Evolutionary conservation across 2,797 vertebrate genomes (phyloP), one percentile per base, ranked within the genome.

Genomic region (Menidia menidia): DNA sequence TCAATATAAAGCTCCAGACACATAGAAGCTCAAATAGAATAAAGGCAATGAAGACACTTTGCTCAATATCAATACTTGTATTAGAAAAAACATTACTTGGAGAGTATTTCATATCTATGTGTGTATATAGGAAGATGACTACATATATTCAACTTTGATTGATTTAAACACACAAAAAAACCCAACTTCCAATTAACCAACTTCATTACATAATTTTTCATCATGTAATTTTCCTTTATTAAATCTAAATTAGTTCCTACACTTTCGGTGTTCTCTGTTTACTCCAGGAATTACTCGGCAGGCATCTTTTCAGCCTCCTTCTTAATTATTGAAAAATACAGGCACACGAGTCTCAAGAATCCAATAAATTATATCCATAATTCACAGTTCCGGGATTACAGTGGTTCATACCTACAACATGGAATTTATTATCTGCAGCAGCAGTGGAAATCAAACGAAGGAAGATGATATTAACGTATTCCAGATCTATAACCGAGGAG

Each of bases 291-390:
- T 80, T 87, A 76, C 41, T 14, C 57, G 68, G 59, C 76, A 88
- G 79, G 64, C 82, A 67, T 87, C 42, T 86, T 88, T 83, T 85
- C 67, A 88, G 78, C 64, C 73, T 54, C 70, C 68, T 50, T 78
- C 78, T 92, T 87, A 81, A 91, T 89, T 82, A 88, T 86, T 86
- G 54, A 90, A 89, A 87, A 88, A 89, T 84, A 86, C 76, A 78
- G 89, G 77, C 69, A 83, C 58, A 81, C 41, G 52, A 80, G 74
- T 73, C 60, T 79, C 88, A 91, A 89, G 92, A 90, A 93, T 89
- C 84, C 91, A 89, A 93, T 92, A 92, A 89, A 91, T 89, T 81
- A 88, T 74, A 91, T 93, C 73, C 85, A 94, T 93, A 91, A 94
- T 93, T 93, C 89, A 93, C 86, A 88, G 83, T 90, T 87, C 66